These are phyloP conservation scores for Platynereis dumerilii DNA, from an alignment of 2,888 invertebrate genomes.

Conservation along the genomic window DNA sequence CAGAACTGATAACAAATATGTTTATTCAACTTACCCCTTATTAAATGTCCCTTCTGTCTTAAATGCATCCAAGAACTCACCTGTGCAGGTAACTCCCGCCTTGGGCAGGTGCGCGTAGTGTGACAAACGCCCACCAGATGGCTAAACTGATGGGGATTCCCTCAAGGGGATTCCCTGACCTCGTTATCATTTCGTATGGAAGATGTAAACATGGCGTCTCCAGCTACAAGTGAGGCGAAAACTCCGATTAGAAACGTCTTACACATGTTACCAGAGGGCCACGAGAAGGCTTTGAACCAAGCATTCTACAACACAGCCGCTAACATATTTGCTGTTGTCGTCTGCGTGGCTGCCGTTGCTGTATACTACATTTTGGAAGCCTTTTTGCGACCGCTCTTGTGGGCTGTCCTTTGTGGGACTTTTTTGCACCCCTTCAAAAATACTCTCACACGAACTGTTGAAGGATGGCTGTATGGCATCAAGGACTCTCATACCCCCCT, in stretches of 20 bases:
- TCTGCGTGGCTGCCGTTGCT: conserved; percentile 68
- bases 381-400: conserved; percentile 90
- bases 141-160: too few species aligned
- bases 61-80: too few species aligned
- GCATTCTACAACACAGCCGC: conserved; percentile 89
- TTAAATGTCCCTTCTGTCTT: too few species aligned
- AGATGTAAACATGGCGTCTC: conserved; percentile 21
- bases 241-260: conserved; percentile 51
- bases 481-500: conserved; percentile 63
- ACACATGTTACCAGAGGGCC: conserved; percentile 46
- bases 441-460: conserved; percentile 76
- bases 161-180: background rate
- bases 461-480: conserved; percentile 73
- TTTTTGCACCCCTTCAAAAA: conserved; percentile 94
- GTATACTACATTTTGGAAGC: conserved; percentile 74
- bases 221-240: conserved; percentile 25
- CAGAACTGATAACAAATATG: too few species aligned
- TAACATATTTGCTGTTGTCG: conserved; percentile 73
- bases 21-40: too few species aligned
- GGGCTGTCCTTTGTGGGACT: conserved; percentile 96
- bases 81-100: too few species aligned
- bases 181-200: conserved; percentile 1
- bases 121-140: too few species aligned
- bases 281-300: conserved; percentile 88
- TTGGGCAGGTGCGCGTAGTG: too few species aligned